These are phyloP conservation scores for Gadus macrocephalus DNA, from an alignment of 2,113 vertebrate genomes.

Conservation along the genomic window DNA sequence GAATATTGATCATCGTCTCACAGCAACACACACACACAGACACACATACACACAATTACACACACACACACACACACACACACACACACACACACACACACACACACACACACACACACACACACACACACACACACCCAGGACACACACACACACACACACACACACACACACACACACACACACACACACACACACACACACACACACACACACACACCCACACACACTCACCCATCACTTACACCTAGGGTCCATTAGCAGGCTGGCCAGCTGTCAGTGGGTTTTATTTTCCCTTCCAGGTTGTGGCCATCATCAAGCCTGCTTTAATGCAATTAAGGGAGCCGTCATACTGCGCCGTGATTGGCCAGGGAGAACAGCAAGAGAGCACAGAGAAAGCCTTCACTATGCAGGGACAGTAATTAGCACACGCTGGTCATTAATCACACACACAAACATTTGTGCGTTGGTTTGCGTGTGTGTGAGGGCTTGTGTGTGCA, in stretches of 20 bases:
- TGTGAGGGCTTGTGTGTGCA: not conserved
- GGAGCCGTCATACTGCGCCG: constrained; percentile 43
- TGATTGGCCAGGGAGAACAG: constrained; percentile 71
- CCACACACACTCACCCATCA: not conserved
- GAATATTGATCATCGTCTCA: too few relatives aligned
- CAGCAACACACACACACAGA: constrained; percentile 6
- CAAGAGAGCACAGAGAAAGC: constrained; percentile 23
- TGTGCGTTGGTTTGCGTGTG: constrained; percentile 16
- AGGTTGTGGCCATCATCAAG: constrained; percentile 54
- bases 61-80: not conserved
- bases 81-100: not conserved
- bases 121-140: constrained; percentile 2
- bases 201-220: constrained; percentile 20
- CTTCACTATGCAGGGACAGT: constrained; percentile 69
- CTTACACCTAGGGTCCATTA: constrained; percentile 42
- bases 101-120: constrained; percentile 16
- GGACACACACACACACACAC: constrained; percentile 11
- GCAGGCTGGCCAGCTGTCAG: constrained; percentile 56
- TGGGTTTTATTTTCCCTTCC: constrained; percentile 36
- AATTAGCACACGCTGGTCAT: constrained; percentile 93
- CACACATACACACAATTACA: constrained; percentile 14
- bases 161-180: not conserved
- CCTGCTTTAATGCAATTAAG: constrained; percentile 62
- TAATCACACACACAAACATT: constrained; percentile 73
- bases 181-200: not conserved